These are phyloP conservation scores for Drosophila cognata DNA, from an alignment of 2,888 invertebrate species.

Conservation along the genomic window DNA sequence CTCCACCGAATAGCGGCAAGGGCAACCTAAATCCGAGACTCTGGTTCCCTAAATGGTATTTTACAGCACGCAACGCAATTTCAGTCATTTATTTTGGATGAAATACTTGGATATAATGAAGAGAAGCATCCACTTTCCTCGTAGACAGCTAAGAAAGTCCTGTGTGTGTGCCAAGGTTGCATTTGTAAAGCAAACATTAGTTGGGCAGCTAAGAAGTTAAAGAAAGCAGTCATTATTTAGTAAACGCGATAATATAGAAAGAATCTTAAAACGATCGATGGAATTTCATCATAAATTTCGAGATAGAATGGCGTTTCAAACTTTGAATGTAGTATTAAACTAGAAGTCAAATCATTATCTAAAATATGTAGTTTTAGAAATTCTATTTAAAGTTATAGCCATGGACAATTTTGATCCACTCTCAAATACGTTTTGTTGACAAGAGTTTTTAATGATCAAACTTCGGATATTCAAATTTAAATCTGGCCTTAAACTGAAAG, in stretches of 20 bases:
- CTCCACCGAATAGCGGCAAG: constrained; percentile 14
- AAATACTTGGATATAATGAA: constrained; percentile 6
- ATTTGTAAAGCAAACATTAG: background rate
- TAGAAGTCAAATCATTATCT: background rate
- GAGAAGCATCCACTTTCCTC: background rate
- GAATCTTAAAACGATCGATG: background rate
- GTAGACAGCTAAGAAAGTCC: background rate
- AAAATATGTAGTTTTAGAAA: background rate
- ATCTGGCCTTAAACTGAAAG: background rate
- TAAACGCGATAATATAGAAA: background rate
- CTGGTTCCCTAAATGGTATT: constrained; percentile 56
- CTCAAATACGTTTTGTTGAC: background rate
- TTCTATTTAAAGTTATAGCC: background rate
- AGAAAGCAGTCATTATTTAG: background rate
- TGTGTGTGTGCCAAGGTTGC: background rate
- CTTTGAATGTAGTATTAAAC: background rate
- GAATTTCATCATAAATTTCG: background rate
- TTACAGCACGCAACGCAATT: constrained; percentile 68
- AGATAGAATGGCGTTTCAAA: background rate
- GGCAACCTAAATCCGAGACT: constrained; percentile 19
- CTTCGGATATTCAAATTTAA: background rate
- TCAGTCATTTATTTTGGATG: constrained; percentile 20
- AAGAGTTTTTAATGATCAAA: no score
- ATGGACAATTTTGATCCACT: background rate
- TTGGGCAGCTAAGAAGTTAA: background rate